Base-by-base conservation (phyloP, 2,113 vertebrate genomes). In the Capreolus pygargus region DNA sequence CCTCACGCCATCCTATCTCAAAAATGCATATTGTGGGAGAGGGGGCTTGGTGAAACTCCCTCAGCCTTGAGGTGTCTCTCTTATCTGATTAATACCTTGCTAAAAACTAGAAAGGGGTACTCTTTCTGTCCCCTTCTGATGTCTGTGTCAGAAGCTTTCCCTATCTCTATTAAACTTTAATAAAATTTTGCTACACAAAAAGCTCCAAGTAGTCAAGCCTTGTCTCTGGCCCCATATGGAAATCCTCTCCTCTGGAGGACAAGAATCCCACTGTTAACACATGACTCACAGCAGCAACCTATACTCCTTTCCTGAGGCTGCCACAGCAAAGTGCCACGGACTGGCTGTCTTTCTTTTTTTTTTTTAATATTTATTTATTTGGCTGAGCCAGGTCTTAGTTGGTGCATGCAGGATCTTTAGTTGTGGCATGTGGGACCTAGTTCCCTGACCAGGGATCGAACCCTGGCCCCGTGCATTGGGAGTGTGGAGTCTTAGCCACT, bases 261-360 rank as follows among this genome's bases (percentile, higher is more conserved):
- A 74, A 21, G 21, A 39, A 74, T 39, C 36, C 67, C 23, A 21
- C 19, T 39, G 67, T 74, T 74, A 39, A 70, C 36, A 74, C 36
- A 39, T 0, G 21, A 39, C 67, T 25, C 67, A 74, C 21, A 74
- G 67, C 36, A 39, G 67, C 36, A 74, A 39, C 19, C 36, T 3
- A 13, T 1, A 0, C 13, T 28, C 1, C 28, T 21, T 30, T 81
- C 67, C 47, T 0, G 17, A 17, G 43, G 52, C 8, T n/a, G 14
- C 52, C 16, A 6, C 36, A 13, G 50, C 54, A 19, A 28, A 33
- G 33, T 0, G 10, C 2, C 23, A 45, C 12, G 9, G 9, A 15
- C 21, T 1, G 12, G 47, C 52, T 11, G 36, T 43, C 45, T 78
- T 1, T 39, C 0, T 11, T 47, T 47, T 47, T 47, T 47, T 10